phyloP scores from a whole-genome alignment of 2,797 vertebrate genomes.

The Heliangelus exortis region DNA sequence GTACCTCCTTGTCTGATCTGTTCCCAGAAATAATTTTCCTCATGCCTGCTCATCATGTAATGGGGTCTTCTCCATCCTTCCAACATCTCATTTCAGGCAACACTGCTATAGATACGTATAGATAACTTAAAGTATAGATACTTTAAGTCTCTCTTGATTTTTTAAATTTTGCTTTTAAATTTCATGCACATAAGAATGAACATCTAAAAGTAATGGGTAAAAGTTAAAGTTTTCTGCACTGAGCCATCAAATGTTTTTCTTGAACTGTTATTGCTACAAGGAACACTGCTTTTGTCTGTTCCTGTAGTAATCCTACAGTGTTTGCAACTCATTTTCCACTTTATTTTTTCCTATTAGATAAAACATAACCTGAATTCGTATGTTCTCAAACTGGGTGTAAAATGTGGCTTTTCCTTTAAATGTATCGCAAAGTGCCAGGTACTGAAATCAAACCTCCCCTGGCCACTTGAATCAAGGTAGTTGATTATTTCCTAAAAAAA shows the following conservation, averaged over 20 bases:
- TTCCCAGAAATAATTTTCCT: background rate
- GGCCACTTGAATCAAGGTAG: conserved; percentile 24
- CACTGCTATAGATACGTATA: background rate
- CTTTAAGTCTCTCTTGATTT: background rate
- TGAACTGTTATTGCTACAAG: conserved; percentile 27
- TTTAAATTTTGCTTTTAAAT: background rate
- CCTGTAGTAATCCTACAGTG: background rate
- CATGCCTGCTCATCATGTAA: background rate
- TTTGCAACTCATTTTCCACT: background rate
- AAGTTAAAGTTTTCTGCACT: conserved; percentile 42
- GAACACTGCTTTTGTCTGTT: background rate
- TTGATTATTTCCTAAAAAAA: conserved; percentile 22
- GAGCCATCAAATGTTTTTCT: background rate
- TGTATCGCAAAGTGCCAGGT: background rate
- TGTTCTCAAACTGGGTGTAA: background rate
- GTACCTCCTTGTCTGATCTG: background rate
- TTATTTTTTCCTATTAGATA: background rate
- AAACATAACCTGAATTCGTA: background rate
- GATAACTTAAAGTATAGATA: too few relatives aligned
- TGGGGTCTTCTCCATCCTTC: background rate
- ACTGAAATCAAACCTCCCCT: background rate
- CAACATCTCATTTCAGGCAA: background rate
- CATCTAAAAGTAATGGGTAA: background rate
- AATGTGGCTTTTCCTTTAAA: background rate
- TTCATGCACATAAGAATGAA: background rate